Base-by-base conservation (phyloP, 1,140 invertebrate species). In the Globodera ellingtonae region DNA sequence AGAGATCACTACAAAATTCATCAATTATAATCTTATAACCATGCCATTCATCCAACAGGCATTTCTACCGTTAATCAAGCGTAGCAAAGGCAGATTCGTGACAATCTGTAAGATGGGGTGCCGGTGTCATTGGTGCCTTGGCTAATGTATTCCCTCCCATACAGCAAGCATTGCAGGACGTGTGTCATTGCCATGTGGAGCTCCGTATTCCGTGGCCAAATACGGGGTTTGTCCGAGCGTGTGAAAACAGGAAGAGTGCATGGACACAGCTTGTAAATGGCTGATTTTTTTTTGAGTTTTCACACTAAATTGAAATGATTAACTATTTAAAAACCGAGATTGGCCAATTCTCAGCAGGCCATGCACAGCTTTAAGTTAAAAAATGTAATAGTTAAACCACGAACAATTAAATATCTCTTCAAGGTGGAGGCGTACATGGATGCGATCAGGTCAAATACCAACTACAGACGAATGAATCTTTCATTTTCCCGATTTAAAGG, bases 351-450 rank as follows among this genome's bases (percentile, higher is more conserved):
- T 35, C 35, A 35, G 35, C 35, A 35, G 3, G 35, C 1, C 0
- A 35, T 35, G 35, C 35, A 35, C 35, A 35, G 1, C 1, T 35
- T 35, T 35, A 35, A 35, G 1, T 35, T 35, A 3, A 35, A 35
- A 35, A 35, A 35, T 7, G 4, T 59, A 6, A 62, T 62, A 2
- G 56, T 18, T 62, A 18, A 62, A 15, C 10, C 6, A 62, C 35
- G 3, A 35, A 35, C 35, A 35, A 35, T 35, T 62, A n/a, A 13
- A 62, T 18, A 18, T 62, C 18, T 35, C 18, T 0, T 62, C 5
- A 62, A 62, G 56, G 66, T 81, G 5, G 85, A 88, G 70, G 84
- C 86, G 6, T 87, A 88, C 66, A 86, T 84, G 83, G 86, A 87
- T 75, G 78, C 84, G 35, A 52, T 87, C 50, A 52, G 81, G 81